Conservation (phyloP, 2,113 vertebrate genomes). For the Pristiophorus japonicus region DNA sequence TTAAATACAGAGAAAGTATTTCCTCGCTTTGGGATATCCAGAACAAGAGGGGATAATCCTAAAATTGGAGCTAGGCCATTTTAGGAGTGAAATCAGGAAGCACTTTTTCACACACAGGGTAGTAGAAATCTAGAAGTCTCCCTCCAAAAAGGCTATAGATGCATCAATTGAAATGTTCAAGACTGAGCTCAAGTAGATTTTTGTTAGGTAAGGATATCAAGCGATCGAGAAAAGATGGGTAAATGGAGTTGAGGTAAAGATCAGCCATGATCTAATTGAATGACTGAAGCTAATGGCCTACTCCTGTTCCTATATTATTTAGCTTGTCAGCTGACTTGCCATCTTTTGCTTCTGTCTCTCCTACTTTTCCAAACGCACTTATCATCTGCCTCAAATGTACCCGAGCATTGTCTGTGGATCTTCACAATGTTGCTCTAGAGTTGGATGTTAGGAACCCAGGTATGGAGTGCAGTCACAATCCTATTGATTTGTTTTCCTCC, state of each 20-base stretch:
- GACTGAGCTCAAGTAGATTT: no score
- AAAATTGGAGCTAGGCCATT: no score
- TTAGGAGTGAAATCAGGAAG: no score
- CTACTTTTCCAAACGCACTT: not conserved
- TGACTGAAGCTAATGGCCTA: not conserved
- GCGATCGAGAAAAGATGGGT: not conserved
- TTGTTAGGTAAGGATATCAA: not conserved
- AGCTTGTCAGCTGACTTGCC: not conserved
- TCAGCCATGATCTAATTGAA: not conserved
- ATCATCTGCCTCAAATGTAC: not conserved
- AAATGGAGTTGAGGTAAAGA: no score
- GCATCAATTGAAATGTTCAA: not conserved
- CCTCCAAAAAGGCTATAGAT: no score
- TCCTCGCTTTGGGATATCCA: no score
- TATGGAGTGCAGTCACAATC: no score
- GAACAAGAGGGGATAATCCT: no score
- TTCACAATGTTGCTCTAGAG: not conserved
- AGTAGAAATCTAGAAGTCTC: no score
- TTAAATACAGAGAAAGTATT: no score
- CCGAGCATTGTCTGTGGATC: not conserved
- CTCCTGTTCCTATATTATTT: not conserved
- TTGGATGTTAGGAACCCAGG: not conserved
- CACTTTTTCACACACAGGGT: no score
- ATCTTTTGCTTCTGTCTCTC: not conserved
- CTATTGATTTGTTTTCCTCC: not conserved